Evolutionary conservation across 2,113 vertebrate genomes (phyloP).

Genomic region (Paradisaea rubra): DNA sequence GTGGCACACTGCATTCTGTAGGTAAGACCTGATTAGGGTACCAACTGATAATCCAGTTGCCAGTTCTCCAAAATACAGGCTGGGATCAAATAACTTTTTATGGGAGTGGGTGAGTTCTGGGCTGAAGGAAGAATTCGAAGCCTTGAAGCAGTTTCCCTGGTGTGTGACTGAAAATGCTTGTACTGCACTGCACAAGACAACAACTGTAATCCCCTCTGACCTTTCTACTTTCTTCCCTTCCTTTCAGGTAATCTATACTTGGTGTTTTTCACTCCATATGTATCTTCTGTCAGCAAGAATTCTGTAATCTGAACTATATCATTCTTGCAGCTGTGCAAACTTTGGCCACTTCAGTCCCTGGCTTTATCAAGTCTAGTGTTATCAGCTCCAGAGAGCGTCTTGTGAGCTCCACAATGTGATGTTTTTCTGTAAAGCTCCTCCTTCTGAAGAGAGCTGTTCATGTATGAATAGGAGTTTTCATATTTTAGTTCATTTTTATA

Average conservation of each 20-base stretch:
- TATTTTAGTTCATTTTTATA: neutral
- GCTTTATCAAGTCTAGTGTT: neutral
- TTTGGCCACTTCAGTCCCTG: neutral
- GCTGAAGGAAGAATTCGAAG: neutral
- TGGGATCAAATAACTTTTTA: neutral
- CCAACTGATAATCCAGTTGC: neutral
- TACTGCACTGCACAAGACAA: neutral
- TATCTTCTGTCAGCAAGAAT: neutral
- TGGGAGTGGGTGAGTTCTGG: neutral
- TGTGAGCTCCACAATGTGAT: rapidly evolving
- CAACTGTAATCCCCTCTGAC: neutral
- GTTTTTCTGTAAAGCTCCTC: neutral
- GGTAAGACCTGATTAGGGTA: neutral
- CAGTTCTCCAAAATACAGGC: neutral
- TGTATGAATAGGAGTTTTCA: neutral
- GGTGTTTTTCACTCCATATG: neutral
- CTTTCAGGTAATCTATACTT: neutral
- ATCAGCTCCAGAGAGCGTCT: neutral
- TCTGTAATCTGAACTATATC: neutral
- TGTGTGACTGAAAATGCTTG: neutral
- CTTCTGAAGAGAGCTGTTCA: neutral
- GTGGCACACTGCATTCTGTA: neutral
- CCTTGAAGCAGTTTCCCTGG: neutral
- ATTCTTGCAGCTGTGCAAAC: neutral
- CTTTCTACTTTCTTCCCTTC: neutral